Percentiles rank a stretch among this genome's conserved stretches.
phyloP scores from a whole-genome alignment of 2,888 invertebrate species.

The Nephrotoma appendiculata region DNA sequence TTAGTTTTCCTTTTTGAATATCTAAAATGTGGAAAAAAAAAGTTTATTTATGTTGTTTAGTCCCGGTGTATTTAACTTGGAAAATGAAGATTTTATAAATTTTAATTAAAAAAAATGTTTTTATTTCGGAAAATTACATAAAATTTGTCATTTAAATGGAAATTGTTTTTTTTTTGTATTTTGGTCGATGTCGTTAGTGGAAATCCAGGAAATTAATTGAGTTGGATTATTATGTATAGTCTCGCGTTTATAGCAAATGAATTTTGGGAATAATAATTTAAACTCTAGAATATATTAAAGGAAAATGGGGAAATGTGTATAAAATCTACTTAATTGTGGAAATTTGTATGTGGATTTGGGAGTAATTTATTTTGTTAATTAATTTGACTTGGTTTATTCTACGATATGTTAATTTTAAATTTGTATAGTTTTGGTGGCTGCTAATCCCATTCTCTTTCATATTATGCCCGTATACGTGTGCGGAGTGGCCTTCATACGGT shows the following conservation, averaged over 20 bases:
- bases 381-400: background rate
- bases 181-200: background rate
- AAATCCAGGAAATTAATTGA: background rate
- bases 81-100: background rate
- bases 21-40: background rate
- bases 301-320: background rate
- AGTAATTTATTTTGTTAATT: background rate
- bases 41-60: background rate
- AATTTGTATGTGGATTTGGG: background rate
- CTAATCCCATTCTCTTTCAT: too few relatives aligned
- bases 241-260: background rate
- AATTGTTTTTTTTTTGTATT: background rate
- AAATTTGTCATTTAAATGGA: background rate
- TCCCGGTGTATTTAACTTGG: background rate
- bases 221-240: background rate
- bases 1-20: background rate
- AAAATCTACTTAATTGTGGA: background rate
- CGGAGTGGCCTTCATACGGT: too few relatives aligned
- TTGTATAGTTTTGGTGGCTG: too few relatives aligned
- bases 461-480: too few relatives aligned
- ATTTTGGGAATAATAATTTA: background rate
- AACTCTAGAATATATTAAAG: background rate
- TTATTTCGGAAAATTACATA: background rate
- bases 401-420: background rate
- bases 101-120: background rate